Evolutionary conservation across 2,888 invertebrate species (phyloP).

Genomic region (Rotaria socialis): DNA sequence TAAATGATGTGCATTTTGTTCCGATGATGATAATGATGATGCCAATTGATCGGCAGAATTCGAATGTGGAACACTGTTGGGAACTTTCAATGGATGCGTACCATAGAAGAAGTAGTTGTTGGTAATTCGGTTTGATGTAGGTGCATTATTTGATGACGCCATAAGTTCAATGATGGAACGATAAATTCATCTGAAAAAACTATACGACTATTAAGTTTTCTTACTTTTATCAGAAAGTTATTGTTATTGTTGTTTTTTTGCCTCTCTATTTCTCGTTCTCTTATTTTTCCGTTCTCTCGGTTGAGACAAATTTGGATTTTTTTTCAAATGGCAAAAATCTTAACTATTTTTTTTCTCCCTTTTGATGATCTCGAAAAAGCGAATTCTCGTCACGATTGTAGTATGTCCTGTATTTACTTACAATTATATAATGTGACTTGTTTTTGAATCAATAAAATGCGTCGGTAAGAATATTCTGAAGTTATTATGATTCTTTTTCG

Average conservation of each 20-base stretch:
- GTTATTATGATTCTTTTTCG: neutral
- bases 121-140: neutral
- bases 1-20: neutral
- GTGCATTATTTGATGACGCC: neutral
- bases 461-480: neutral
- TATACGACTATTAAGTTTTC: no score
- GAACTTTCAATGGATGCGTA: neutral
- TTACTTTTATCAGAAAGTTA: no score
- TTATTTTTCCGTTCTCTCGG: no score
- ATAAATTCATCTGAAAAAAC: neutral
- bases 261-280: no score
- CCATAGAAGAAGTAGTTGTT: neutral
- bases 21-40: neutral
- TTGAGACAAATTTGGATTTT: no score
- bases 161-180: neutral
- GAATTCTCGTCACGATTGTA: no score
- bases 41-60: neutral
- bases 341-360: no score
- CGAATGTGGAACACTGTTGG: neutral
- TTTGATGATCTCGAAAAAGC: no score
- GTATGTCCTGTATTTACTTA: no score
- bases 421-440: neutral
- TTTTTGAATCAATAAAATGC: neutral
- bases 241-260: no score
- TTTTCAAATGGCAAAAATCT: neutral